Conservation (phyloP, 2,113 vertebrate genomes). For the Chlorodrepanis virens region DNA sequence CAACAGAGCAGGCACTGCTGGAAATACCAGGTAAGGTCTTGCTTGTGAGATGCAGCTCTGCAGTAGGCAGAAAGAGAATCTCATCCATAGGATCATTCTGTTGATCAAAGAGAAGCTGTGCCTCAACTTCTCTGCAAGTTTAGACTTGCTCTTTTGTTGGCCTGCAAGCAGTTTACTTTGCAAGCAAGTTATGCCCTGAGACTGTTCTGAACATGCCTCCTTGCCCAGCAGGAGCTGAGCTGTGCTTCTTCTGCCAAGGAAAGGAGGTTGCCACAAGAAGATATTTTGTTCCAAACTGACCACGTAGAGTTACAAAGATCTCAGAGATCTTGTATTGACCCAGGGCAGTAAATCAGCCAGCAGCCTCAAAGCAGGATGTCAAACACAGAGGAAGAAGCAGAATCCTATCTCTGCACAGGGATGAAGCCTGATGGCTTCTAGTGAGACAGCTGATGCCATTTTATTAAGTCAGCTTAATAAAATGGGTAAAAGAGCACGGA, state of each 20-base stretch:
- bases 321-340: accelerated
- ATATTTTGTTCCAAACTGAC: not conserved
- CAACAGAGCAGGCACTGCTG: not conserved
- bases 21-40: not conserved
- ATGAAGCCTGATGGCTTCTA: not conserved
- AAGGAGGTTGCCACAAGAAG: not conserved
- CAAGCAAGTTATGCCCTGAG: not conserved
- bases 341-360: not conserved
- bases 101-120: not conserved
- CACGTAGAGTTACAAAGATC: not conserved
- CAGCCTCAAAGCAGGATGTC: not conserved
- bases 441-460: not conserved
- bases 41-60: not conserved
- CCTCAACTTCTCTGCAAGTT: not conserved
- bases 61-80: not conserved
- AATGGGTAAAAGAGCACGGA: not conserved
- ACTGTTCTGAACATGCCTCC: not conserved
- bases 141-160: not conserved
- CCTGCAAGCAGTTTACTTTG: not conserved
- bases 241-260: not conserved
- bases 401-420: not conserved
- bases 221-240: not conserved
- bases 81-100: not conserved
- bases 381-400: not conserved
- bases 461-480: not conserved